Evolutionary conservation across 2,797 vertebrate species (phyloP).

Genomic region (Ibycter americanus): DNA sequence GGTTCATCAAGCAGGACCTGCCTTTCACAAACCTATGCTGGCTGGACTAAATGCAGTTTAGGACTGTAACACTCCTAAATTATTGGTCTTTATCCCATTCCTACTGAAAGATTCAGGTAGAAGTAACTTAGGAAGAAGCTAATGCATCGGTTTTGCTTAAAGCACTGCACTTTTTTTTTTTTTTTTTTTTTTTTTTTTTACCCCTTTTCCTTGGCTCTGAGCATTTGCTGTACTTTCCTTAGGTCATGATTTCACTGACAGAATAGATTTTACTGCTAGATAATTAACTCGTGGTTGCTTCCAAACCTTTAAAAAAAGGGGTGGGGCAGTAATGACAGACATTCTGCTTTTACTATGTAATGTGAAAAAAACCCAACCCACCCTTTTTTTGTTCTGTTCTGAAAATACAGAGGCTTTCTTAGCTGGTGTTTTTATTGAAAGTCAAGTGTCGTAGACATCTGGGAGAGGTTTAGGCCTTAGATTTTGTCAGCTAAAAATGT

Average conservation of each 20-base stretch:
- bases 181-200: not conserved
- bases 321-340: not conserved
- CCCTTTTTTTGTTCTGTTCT: not conserved
- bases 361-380: accelerated
- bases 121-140: not conserved
- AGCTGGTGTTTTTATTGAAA: not conserved
- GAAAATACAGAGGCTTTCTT: not conserved
- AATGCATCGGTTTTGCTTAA: not conserved
- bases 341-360: not conserved
- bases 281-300: not conserved
- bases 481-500: not conserved
- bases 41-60: not conserved
- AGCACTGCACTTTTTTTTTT: not conserved
- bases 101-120: not conserved
- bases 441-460: not conserved
- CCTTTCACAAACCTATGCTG: too few species aligned
- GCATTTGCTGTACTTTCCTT: not conserved
- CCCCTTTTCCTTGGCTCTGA: not conserved
- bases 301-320: not conserved
- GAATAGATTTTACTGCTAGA: not conserved
- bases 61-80: not conserved
- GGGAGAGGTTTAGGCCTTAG: not conserved
- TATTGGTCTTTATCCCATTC: not conserved
- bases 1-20: too few species aligned
- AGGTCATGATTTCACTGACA: not conserved